A percentile compares a stretch with the other conserved stretches of the same genome.
phyloP scores from a whole-genome alignment of 1,140 invertebrate genomes.

The Rhyacophila brunnea region DNA sequence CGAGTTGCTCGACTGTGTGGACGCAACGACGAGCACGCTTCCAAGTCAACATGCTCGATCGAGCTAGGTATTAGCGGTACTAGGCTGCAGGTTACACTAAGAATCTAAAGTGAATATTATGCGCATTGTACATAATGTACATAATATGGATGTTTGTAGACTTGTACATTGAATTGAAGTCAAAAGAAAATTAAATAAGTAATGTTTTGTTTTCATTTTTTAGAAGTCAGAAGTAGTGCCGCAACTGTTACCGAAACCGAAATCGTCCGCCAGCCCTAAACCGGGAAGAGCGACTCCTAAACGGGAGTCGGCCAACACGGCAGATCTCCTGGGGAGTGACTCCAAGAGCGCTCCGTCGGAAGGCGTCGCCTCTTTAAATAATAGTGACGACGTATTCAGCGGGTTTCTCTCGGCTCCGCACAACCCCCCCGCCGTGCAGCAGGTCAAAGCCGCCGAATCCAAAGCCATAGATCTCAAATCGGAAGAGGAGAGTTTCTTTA shows the following conservation, averaged over 20 bases:
- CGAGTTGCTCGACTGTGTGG: too few relatives aligned
- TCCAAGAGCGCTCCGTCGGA: slow-evolving; percentile 47
- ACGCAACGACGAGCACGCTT: too few relatives aligned
- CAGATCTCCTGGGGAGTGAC: slow-evolving; percentile 53
- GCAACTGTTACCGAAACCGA: slow-evolving; percentile 48
- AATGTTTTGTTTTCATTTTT: too few relatives aligned
- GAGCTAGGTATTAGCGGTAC: too few relatives aligned
- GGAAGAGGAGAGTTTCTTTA: slow-evolving; percentile 89
- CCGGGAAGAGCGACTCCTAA: slow-evolving; percentile 58
- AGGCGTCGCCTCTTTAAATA: slow-evolving; percentile 36
- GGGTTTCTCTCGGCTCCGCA: slow-evolving; percentile 72
- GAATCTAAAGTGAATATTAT: too few relatives aligned
- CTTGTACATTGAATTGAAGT: too few relatives aligned
- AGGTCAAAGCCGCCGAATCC: slow-evolving; percentile 44
- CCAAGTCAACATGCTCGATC: too few relatives aligned
- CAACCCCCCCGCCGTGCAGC: slow-evolving; percentile 41
- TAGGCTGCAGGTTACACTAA: too few relatives aligned
- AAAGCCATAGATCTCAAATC: slow-evolving; percentile 59
- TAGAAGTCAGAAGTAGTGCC: slow-evolving; percentile 52
- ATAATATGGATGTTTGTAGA: too few relatives aligned
- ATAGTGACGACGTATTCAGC: slow-evolving; percentile 70
- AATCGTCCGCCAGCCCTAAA: slow-evolving; percentile 68
- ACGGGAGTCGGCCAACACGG: slow-evolving; percentile 46
- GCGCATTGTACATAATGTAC: too few relatives aligned
- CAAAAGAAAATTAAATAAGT: too few relatives aligned